Evolutionary conservation across 2,113 vertebrate species (phyloP), one percentile per base, ranked within the genome.

Genomic region (Eidolon helvum): DNA sequence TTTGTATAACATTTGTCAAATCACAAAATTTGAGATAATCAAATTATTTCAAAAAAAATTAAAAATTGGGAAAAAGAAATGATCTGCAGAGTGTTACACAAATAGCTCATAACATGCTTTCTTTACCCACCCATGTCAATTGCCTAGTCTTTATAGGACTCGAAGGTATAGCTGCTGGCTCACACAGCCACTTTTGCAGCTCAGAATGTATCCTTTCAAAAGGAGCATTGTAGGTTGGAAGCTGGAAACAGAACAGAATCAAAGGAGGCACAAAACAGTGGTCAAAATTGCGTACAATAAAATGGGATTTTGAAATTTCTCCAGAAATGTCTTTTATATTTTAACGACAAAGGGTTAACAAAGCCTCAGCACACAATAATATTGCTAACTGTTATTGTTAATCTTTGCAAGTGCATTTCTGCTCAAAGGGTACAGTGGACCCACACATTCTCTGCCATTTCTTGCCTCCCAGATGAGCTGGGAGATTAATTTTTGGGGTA

Each of bases 311-410:
- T 30, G 66, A 38, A 33, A 75, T 69, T 50, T 87, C 33, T 90
- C 26, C 55, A 89, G 35, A 88, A 87, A 83, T 71, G 28, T 45
- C 26, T 38, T 74, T 55, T 7, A 59, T 74, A 21, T 15, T 93
- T 95, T 71, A 93, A 59, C 5, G 4, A 77, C n/a, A 75, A 65
- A 88, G 5, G 4, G 24, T 89, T 57, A 57, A 26, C n/a, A 84
- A 87, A 93, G 2, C 4, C 22, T 77, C 12, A 66, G 71, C 19
- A 43, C 4, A 14, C 22, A 72, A 55, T 7, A n/a, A 35, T 48
- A 61, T 38, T 75, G 4, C 16, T 53, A 43, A 87, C 55, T 40
- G 26, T 43, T 18, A 0, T 79, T 71, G 4, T 85, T 71, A 26
- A 26, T 65, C 78, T 92, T 83, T 35, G 35, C 15, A 68, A 45